Percentiles rank a stretch among this genome's conserved stretches.
These are phyloP conservation scores for Physella acuta DNA, from an alignment of 1,140 invertebrate species.

Conservation along the genomic window DNA sequence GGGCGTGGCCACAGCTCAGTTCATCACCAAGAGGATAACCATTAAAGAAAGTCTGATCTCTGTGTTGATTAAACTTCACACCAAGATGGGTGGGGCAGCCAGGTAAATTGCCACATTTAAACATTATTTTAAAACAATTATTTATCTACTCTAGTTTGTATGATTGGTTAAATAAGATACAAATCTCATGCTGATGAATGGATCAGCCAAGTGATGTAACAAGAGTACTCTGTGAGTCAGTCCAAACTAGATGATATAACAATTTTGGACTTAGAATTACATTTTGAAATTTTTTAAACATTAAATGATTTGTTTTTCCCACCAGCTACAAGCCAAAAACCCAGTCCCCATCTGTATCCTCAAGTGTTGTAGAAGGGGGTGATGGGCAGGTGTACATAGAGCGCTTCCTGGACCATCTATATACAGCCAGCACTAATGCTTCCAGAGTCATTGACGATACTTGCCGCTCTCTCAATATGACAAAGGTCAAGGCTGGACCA, in stretches of 20 bases:
- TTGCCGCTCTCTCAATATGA: conserved; percentile 13
- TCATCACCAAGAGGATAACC: conserved; percentile 24
- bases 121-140: too few relatives aligned
- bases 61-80: conserved; percentile 87
- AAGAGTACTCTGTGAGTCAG: too few relatives aligned
- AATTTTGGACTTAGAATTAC: too few relatives aligned
- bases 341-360: background rate
- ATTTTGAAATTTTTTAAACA: too few relatives aligned
- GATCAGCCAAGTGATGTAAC: too few relatives aligned
- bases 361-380: conserved; percentile 58
- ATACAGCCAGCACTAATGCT: conserved; percentile 62
- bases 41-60: conserved; percentile 88
- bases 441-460: conserved; percentile 63
- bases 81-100: conserved; percentile 79
- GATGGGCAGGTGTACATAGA: conserved; percentile 85
- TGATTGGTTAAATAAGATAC: too few relatives aligned
- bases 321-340: conserved; percentile 16
- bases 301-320: too few relatives aligned
- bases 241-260: too few relatives aligned
- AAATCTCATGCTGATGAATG: too few relatives aligned
- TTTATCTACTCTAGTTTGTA: too few relatives aligned
- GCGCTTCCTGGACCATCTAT: conserved; percentile 64
- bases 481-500: conserved; percentile 22
- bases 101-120: too few relatives aligned
- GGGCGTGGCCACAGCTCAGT: conserved; percentile 40